A percentile compares a stretch with the other conserved stretches of the same genome.
These are phyloP conservation scores for Chesias legatella DNA, from an alignment of 2,888 invertebrate species.

Conservation along the genomic window DNA sequence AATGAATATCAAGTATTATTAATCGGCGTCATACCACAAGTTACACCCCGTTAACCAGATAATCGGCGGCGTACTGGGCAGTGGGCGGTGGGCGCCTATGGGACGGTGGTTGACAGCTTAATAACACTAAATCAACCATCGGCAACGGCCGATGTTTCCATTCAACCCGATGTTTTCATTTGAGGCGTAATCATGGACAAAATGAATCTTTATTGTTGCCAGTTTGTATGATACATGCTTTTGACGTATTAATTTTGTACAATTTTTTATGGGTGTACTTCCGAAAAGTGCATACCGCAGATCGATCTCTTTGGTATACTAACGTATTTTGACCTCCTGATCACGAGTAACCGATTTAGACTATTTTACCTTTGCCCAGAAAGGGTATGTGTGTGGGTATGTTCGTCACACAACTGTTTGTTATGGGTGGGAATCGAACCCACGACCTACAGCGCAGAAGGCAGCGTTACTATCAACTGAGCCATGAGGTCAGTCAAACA, in stretches of 20 bases:
- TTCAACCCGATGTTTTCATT: slow-evolving; percentile 45
- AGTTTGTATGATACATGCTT: slow-evolving; percentile 23
- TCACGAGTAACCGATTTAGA: too few relatives aligned
- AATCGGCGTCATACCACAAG: slow-evolving; percentile 5
- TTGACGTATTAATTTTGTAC: slow-evolving; percentile 25
- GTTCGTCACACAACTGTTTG: too few relatives aligned
- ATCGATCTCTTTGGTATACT: too few relatives aligned
- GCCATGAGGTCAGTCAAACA: too few relatives aligned
- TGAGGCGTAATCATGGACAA: slow-evolving; percentile 47
- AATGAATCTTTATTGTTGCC: slow-evolving; percentile 50
- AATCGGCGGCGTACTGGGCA: slow-evolving; percentile 47
- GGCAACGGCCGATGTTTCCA: slow-evolving; percentile 3
- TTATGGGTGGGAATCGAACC: too few relatives aligned
- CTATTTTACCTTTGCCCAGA: too few relatives aligned
- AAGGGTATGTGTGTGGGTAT: too few relatives aligned
- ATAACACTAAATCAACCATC: slow-evolving; percentile 71
- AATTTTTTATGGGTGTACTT: slow-evolving; percentile 9
- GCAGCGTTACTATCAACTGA: too few relatives aligned
- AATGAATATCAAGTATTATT: too few relatives aligned
- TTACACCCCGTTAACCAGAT: slow-evolving; percentile 38
- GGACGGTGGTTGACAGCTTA: slow-evolving; percentile 62
- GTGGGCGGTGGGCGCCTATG: slow-evolving; percentile 29
- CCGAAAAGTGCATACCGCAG: too few relatives aligned
- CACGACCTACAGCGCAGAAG: too few relatives aligned
- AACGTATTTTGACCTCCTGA: too few relatives aligned